Evolutionary conservation across 2,888 invertebrate species (phyloP), one percentile per base, ranked within the genome.

Genomic region (Steromphala cineraria): DNA sequence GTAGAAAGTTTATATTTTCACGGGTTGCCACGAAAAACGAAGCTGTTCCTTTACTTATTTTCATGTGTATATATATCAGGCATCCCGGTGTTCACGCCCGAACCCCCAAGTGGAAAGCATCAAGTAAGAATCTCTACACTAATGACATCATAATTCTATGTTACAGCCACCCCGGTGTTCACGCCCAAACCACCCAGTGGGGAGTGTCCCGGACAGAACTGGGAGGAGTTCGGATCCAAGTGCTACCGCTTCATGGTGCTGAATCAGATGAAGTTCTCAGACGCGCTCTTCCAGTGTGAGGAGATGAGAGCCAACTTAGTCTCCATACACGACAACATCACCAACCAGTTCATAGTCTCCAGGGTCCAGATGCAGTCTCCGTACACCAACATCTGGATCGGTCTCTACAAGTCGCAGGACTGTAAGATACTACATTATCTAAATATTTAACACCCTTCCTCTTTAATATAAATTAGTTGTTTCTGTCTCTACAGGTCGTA

Each of bases 141-240:
- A 21, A n/a, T 21, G 19, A 13, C 40, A 10, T 46, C 31, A 19
- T 53, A 17, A 21, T 13, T 36, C 7, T 75, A 13, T 78, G 46
- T 55, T 74, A 10, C 80, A 89, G 89, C 80, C 10, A 52, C 71
- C 3, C 89, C 89, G 10, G 83, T 87, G 13, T 79, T 87, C 8
- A 87, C 87, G 0, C 89, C 89, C 15, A 84, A 86, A 19, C 84
- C 87, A 36, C 87, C 87, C 4, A 86, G 83, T 75, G 87, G 86
- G 10, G 81, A 83, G 21, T 90, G 89, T 75, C 82, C 74, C 19
- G 81, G 79, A 3, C 19, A 31, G 2, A 81, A 81, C 17, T 90
- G 89, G 89, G 53, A 86, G 15, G 36, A 82, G 2, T 79, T 80
- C 24, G 83, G 80, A 0, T 78, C 80, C 62, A 85, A 84, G 36